phyloP scores from a whole-genome alignment of 2,888 invertebrate genomes.

The Operophtera brumata region DNA sequence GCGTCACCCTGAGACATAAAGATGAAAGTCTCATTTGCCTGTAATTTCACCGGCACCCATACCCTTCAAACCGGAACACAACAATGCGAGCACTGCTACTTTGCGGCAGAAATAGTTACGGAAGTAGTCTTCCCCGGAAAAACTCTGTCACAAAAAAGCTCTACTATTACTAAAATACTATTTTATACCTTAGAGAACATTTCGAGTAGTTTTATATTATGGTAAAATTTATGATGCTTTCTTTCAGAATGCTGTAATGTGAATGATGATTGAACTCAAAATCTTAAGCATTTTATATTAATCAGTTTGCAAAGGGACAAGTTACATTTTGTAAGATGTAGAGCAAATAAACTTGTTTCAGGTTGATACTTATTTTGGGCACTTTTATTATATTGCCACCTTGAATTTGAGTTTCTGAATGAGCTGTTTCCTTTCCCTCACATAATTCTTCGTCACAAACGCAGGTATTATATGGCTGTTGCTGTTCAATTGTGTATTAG shows the following conservation, averaged over 20 bases:
- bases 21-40: too few species aligned
- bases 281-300: not conserved
- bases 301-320: not conserved
- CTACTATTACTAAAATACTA: too few species aligned
- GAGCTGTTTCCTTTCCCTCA: not conserved
- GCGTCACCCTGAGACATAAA: too few species aligned
- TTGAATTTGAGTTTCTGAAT: not conserved
- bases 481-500: too few species aligned
- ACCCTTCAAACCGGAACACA: too few species aligned
- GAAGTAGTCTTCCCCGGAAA: too few species aligned
- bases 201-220: not conserved
- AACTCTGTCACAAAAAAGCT: too few species aligned
- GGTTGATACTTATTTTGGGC: not conserved
- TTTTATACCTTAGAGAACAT: conserved; percentile 1
- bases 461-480: too few species aligned
- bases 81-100: too few species aligned
- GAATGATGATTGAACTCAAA: not conserved
- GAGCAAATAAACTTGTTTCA: not conserved
- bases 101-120: too few species aligned
- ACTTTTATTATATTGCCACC: not conserved
- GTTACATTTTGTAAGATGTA: not conserved
- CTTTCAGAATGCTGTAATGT: not conserved
- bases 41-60: too few species aligned
- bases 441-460: too few species aligned
- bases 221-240: not conserved